These are phyloP conservation scores for Zophobas atratus DNA, from an alignment of 1,140 invertebrate species.

Conservation along the genomic window DNA sequence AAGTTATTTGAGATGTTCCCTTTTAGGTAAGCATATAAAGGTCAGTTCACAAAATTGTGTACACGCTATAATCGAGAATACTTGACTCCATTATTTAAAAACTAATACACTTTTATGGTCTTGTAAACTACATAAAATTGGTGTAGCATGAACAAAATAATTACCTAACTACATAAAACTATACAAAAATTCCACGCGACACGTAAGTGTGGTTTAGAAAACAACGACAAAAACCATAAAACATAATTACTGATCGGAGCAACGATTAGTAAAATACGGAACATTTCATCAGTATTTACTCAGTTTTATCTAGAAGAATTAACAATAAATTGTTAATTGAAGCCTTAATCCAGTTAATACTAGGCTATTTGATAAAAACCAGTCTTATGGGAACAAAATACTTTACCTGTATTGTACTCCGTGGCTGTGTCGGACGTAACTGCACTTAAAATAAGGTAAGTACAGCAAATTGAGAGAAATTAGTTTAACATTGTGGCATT, in stretches of 20 bases:
- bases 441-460: not conserved
- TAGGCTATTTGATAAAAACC: not conserved
- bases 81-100: no score
- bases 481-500: constrained; percentile 18
- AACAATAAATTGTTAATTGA: constrained; percentile 7
- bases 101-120: no score
- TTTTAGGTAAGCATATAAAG: no score
- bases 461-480: not conserved
- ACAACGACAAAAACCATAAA: not conserved
- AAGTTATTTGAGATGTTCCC: no score
- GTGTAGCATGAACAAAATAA: not conserved
- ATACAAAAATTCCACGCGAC: not conserved
- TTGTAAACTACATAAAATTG: not conserved
- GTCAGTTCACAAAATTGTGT: no score
- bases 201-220: not conserved
- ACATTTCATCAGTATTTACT: not conserved
- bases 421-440: no score
- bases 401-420: not conserved
- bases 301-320: not conserved
- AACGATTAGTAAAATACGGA: not conserved
- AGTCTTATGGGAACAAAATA: not conserved
- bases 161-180: no score
- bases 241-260: not conserved
- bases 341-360: not conserved
- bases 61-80: no score